A percentile compares a stretch with the other conserved stretches of the same genome.
Conservation (phyloP, 2,797 vertebrate genomes). For the Myoxocephalus aenaeus region DNA sequence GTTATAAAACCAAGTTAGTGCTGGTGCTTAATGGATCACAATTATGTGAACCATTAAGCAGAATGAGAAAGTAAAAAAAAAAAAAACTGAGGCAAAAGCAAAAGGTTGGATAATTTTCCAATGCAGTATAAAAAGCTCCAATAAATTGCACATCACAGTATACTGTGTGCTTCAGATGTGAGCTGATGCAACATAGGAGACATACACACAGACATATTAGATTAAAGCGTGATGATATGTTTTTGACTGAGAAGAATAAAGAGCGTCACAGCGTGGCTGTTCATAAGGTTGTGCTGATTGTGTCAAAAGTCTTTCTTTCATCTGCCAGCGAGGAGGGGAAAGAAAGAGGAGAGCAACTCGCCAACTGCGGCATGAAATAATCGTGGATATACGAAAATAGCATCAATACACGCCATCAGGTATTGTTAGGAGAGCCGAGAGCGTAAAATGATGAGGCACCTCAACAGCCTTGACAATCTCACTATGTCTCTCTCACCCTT, state of each 20-base stretch:
- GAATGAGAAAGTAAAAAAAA: background rate
- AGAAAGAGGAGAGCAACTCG: constrained; percentile 23
- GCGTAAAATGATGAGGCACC: constrained; percentile 57
- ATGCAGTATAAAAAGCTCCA: constrained; percentile 1
- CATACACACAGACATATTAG: constrained; percentile 42
- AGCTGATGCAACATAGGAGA: constrained; percentile 57
- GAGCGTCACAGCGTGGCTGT: constrained; percentile 39
- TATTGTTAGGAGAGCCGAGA: constrained; percentile 46
- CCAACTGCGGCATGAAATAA: constrained; percentile 63
- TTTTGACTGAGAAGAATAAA: constrained; percentile 43
- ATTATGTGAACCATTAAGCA: background rate
- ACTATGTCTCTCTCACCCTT: constrained; percentile 42
- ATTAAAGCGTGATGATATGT: constrained; percentile 38
- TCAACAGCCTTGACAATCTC: constrained; percentile 42
- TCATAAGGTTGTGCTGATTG: constrained; percentile 74
- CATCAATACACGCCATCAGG: constrained; percentile 53
- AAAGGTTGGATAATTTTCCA: constrained; percentile 8
- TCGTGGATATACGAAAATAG: constrained; percentile 64
- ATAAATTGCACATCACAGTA: constrained; percentile 19
- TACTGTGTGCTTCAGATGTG: constrained; percentile 33
- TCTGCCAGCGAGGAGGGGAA: constrained; percentile 45
- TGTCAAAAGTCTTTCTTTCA: constrained; percentile 71
- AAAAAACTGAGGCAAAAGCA: background rate
- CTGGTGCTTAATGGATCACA: constrained; percentile 1
- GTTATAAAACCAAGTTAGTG: constrained; percentile 10